phyloP scores from a whole-genome alignment of 2,113 vertebrate species.

The Arizona elegans region DNA sequence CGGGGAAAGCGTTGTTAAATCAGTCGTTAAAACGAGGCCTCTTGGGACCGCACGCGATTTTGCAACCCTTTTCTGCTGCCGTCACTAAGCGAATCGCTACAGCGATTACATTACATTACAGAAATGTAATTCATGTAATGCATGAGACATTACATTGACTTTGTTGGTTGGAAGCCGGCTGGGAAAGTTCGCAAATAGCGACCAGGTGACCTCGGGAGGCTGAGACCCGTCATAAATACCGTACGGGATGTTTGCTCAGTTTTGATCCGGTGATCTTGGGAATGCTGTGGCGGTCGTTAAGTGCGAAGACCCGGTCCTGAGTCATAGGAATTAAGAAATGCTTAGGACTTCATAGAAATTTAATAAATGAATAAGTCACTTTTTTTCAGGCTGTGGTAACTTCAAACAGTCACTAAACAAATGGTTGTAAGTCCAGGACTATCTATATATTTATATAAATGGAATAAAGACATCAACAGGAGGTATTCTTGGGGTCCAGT shows the following conservation, averaged over 20 bases:
- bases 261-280: no score
- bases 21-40: neutral
- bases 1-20: neutral
- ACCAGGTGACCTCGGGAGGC: no score
- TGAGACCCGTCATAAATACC: no score
- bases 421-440: neutral
- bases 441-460: neutral
- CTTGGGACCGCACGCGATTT: neutral
- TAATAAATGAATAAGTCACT: neutral
- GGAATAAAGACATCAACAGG: neutral
- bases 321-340: no score
- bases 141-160: neutral
- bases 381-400: neutral
- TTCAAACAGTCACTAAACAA: neutral
- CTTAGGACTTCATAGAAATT: no score
- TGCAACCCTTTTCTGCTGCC: neutral
- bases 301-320: neutral
- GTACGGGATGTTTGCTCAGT: no score
- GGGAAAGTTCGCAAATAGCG: neutral
- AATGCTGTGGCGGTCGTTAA: neutral
- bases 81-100: neutral
- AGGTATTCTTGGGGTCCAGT: neutral
- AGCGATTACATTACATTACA: no score
- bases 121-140: no score
- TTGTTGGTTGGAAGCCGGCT: rapidly evolving